phyloP scores from a whole-genome alignment of 1,140 invertebrate species.

The Dufourea novaeangliae region DNA sequence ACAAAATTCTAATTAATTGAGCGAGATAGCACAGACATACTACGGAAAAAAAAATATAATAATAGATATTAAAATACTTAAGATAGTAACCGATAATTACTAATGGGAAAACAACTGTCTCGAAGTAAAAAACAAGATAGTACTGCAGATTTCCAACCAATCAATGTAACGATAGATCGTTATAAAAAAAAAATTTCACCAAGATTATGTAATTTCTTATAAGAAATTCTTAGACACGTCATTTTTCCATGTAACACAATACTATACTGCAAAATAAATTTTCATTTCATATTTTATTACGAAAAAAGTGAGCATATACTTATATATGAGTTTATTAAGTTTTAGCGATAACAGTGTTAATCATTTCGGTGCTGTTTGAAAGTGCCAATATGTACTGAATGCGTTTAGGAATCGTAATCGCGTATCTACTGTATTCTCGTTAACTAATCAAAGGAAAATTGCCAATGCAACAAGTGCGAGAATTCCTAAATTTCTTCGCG shows the following conservation, averaged over 20 bases:
- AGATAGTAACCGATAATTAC: too few species aligned
- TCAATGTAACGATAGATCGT: too few species aligned
- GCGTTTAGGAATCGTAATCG: conserved; percentile 21
- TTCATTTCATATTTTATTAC: background rate
- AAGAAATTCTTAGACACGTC: too few species aligned
- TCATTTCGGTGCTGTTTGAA: background rate
- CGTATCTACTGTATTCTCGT: conserved; percentile 11
- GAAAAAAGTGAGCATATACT: background rate
- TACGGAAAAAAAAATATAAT: too few species aligned
- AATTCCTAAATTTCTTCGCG: conserved; percentile 20
- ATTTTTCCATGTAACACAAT: background rate
- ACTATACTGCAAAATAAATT: background rate
- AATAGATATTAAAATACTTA: too few species aligned
- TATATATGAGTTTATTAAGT: background rate
- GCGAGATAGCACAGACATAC: too few species aligned
- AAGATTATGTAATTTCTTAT: too few species aligned
- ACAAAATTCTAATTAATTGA: too few species aligned
- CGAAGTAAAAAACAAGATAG: too few species aligned
- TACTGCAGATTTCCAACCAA: too few species aligned
- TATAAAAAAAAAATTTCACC: too few species aligned
- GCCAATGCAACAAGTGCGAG: conserved; percentile 36
- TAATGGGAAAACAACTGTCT: too few species aligned
- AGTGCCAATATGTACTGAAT: conserved; percentile 22
- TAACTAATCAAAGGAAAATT: conserved; percentile 19
- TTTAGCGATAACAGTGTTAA: background rate